Base-by-base conservation (phyloP, 2,888 invertebrate species). In the Sicus ferrugineus region DNA sequence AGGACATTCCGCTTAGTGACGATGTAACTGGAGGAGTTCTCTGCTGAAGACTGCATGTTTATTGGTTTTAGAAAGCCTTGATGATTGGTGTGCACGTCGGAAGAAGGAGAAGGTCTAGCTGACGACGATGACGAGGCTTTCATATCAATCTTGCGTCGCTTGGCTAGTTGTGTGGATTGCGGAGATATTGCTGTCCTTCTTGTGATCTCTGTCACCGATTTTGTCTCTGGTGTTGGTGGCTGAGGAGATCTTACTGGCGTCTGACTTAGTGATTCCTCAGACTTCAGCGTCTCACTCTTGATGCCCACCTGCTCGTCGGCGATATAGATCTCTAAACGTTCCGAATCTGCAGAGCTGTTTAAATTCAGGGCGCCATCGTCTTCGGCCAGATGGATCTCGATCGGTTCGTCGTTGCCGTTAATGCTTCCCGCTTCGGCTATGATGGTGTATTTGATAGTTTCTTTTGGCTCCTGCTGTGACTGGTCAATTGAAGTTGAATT, bases 321-420 rank as follows among this genome's bases (percentile, higher is more conserved):
- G 19, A 83, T 48, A 56, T 78, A 81, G 19, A 83, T 82, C 70
- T 83, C 81, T 21, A 82, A 70, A 7, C 81, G 80, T 62, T 75
- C 75, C 0, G 81, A 83, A 68, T 82, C 81, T 0, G 75, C 73
- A 0, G 83, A 82, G 16, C 71, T 77, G 74, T 79, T 80, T 28
- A 80, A 67, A 69, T 79, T 80, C 0, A 76, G 3, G 5, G 77
- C 75, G 61, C 77, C 79, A 34, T 77, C 78, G 1, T 81, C 77
- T 67, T 76, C 74, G 23, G 74, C 79, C 52, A 83, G 61, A 21
- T 81, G 78, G 28, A 83, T 80, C 64, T 80, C 79, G 30, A 83
- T 79, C 34, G 79, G 79, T 52, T 79, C 79, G 5, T 75, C 73
- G 56, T 56, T 69, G 7, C 75, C 76, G 23, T 72, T 72, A 7